Base-by-base conservation (phyloP, 2,113 vertebrate species). In the Pseudopodoces humilis region DNA sequence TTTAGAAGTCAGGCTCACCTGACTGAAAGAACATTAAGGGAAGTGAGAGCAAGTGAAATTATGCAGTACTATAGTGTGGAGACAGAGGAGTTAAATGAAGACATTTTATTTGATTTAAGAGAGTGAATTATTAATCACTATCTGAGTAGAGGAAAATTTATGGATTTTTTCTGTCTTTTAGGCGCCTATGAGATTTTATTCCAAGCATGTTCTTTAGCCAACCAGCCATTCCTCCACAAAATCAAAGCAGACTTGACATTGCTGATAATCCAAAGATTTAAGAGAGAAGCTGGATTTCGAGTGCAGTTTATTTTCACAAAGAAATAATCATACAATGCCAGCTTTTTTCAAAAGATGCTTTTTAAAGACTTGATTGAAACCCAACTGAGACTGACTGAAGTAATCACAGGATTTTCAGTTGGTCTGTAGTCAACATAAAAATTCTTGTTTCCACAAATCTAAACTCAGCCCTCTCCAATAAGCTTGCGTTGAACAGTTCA, bases 101-200 rank as follows among this genome's bases (percentile, higher is more conserved):
- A 59, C n/a, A 72, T 85, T 91, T 76, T 76, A 65, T 83, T 94
- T 95, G 33, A 80, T 90, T 88, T 87, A 88, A 49, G 56, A 71
- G 25, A 74, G 46, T 90, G 72, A 95, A 90, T 96, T 90, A 88
- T 92, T 94, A 95, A 92, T 80, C 46, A 28, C 59, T 74, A 18
- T 88, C 79, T 52, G 59, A 92, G 67, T 72, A 84, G 82, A 69
- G 39, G 62, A 50, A 88, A 74, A 83, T 85, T 63, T 83, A 94
- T 94, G 64, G 68, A 88, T 94, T 77, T 44, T 44, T 41, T 80
- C 59, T 86, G 68, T 78, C 60, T 78, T 90, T 72, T 55, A 63
- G 82, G 56, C 4, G 3, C 65, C 70, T 71, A 0, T 83, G 69
- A 89, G 81, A 19, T 87, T 94, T 86, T 86, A 65, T 28, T 71